Evolutionary conservation across 2,888 invertebrate genomes (phyloP).

Genomic region (Rhabditoides inermis): DNA sequence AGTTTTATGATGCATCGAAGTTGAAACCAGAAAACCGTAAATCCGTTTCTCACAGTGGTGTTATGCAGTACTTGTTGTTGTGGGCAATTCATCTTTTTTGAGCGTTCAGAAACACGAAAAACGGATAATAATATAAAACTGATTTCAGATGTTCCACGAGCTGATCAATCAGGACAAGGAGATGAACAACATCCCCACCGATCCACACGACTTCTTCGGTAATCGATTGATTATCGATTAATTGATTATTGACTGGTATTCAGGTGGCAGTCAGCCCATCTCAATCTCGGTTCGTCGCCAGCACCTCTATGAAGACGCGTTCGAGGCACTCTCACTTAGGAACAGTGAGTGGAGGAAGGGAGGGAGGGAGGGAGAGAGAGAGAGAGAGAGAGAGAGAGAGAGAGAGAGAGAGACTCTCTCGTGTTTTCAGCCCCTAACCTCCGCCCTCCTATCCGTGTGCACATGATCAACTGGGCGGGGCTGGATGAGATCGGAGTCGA

Average conservation of each 20-base stretch:
- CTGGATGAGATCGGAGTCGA: constrained; percentile 92
- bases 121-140: no score
- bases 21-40: no score
- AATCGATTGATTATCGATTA: no score
- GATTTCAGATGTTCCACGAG: constrained; percentile 55
- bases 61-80: no score
- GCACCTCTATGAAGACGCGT: constrained; percentile 95
- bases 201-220: no score
- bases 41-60: no score
- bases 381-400: not conserved
- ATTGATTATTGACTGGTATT: no score
- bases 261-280: no score
- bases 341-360: constrained; percentile 63
- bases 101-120: no score
- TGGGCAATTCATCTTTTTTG: no score
- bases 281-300: constrained; percentile 63
- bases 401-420: not conserved
- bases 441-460: constrained; percentile 69
- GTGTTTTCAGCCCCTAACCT: constrained; percentile 69
- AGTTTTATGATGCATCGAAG: no score
- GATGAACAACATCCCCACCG: constrained; percentile 61
- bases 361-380: not conserved
- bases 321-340: constrained; percentile 78
- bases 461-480: constrained; percentile 71
- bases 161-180: constrained; percentile 61